These are phyloP conservation scores for Colostygia pectinataria DNA, from an alignment of 2,888 invertebrate genomes.

Conservation along the genomic window DNA sequence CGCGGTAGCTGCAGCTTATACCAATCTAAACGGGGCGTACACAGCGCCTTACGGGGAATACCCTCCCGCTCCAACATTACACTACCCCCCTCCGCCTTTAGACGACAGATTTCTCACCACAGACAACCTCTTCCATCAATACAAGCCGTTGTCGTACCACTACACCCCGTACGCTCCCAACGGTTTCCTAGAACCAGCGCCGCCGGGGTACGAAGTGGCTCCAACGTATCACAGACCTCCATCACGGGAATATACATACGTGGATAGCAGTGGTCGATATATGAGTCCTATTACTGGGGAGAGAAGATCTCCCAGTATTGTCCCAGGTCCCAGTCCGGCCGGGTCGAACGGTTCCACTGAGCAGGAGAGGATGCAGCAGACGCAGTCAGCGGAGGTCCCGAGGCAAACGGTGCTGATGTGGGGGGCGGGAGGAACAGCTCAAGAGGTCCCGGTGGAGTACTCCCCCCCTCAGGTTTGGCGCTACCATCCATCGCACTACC, in stretches of 20 bases:
- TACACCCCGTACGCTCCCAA: conserved; percentile 90
- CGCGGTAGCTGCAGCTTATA: conserved; percentile 90
- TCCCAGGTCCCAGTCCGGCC: conserved; percentile 75
- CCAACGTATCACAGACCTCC: conserved; percentile 86
- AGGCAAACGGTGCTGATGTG: conserved; percentile 97
- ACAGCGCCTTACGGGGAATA: conserved; percentile 90
- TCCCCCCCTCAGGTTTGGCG: conserved; percentile 81
- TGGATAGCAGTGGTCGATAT: conserved; percentile 81
- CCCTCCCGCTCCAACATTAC: conserved; percentile 86
- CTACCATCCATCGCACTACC: conserved; percentile 76
- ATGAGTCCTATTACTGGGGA: conserved; percentile 85
- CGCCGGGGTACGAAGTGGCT: conserved; percentile 82
- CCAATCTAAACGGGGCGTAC: conserved; percentile 90
- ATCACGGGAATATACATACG: conserved; percentile 82
- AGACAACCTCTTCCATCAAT: conserved; percentile 95
- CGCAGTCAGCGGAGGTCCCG: conserved; percentile 83
- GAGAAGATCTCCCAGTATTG: conserved; percentile 84
- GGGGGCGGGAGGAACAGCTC: conserved; percentile 85
- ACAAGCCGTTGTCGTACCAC: conserved; percentile 93
- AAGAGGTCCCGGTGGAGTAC: conserved; percentile 74
- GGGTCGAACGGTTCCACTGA: conserved; percentile 73
- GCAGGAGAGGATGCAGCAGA: conserved; percentile 67
- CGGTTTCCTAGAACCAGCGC: conserved; percentile 91
- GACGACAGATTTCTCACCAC: conserved; percentile 90
- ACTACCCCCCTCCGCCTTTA: conserved; percentile 85